Conservation (phyloP, 1,140 invertebrate species). For the Drosophila albomicans region DNA sequence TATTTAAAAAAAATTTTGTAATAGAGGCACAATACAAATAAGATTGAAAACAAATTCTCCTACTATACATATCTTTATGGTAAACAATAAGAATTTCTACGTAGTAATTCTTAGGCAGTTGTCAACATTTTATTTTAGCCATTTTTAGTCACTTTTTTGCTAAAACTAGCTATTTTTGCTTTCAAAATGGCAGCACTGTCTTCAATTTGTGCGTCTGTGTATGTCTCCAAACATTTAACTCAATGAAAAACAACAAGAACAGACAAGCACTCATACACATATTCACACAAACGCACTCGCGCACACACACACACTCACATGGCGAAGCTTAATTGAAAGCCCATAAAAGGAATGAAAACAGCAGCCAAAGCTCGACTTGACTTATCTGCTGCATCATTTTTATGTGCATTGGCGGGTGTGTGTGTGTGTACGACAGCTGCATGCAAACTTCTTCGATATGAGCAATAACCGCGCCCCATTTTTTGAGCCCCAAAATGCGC, state of each 20-base stretch:
- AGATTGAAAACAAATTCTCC: too few relatives aligned
- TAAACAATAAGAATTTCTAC: too few relatives aligned
- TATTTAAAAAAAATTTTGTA: too few relatives aligned
- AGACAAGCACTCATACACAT: constrained; percentile 5
- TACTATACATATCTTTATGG: too few relatives aligned
- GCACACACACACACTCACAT: constrained; percentile 13
- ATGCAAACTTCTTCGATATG: constrained; percentile 22
- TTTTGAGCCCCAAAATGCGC: constrained; percentile 18
- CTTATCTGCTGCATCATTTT: neutral
- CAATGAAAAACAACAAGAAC: constrained; percentile 39
- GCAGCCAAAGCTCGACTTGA: constrained; percentile 43
- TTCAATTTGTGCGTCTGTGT: constrained; percentile 19
- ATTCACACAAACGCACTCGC: neutral
- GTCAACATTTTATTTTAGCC: too few relatives aligned
- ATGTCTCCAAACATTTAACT: constrained; percentile 25
- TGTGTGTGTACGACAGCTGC: constrained; percentile 27
- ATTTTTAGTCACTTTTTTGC: too few relatives aligned
- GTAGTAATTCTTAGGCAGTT: too few relatives aligned
- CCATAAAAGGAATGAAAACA: constrained; percentile 54
- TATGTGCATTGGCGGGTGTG: constrained; percentile 3
- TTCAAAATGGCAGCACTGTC: too few relatives aligned
- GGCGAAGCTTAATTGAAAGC: constrained; percentile 45
- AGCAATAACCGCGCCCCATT: constrained; percentile 44
- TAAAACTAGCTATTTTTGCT: too few relatives aligned
- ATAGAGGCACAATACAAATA: too few relatives aligned